Evolutionary conservation across 2,888 invertebrate species (phyloP).

Genomic region (Eupeodes luniger): DNA sequence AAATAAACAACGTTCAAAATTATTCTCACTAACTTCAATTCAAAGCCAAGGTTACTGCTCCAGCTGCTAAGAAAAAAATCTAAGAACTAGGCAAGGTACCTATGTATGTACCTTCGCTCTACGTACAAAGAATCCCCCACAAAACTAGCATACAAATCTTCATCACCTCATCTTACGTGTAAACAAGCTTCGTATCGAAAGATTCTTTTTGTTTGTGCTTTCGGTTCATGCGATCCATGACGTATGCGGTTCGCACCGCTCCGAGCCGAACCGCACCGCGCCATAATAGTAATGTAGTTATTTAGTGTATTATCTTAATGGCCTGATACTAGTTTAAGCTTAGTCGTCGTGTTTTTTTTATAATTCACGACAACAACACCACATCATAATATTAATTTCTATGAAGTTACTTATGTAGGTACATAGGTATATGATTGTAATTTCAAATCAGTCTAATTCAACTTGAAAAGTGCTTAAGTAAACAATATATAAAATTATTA

Average conservation of each 20-base stretch:
- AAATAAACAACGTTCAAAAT: neutral
- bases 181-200: constrained; percentile 65
- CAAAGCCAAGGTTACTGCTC: neutral
- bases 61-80: neutral
- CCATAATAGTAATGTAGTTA: constrained; percentile 14
- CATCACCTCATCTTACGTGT: constrained; percentile 68
- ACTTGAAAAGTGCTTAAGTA: constrained; percentile 2
- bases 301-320: constrained; percentile 31
- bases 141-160: constrained; percentile 36
- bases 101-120: too few species aligned
- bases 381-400: neutral
- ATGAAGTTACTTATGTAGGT: neutral
- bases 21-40: neutral
- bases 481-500: constrained; percentile 11
- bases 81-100: neutral
- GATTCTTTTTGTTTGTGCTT: constrained; percentile 38
- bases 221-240: constrained; percentile 68
- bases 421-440: neutral
- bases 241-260: constrained; percentile 26
- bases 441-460: neutral
- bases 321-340: constrained; percentile 45
- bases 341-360: constrained; percentile 28
- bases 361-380: constrained; percentile 13
- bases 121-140: neutral
- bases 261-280: neutral